Evolutionary conservation across 2,113 vertebrate genomes (phyloP).

Genomic region (Gorilla gorilla): DNA sequence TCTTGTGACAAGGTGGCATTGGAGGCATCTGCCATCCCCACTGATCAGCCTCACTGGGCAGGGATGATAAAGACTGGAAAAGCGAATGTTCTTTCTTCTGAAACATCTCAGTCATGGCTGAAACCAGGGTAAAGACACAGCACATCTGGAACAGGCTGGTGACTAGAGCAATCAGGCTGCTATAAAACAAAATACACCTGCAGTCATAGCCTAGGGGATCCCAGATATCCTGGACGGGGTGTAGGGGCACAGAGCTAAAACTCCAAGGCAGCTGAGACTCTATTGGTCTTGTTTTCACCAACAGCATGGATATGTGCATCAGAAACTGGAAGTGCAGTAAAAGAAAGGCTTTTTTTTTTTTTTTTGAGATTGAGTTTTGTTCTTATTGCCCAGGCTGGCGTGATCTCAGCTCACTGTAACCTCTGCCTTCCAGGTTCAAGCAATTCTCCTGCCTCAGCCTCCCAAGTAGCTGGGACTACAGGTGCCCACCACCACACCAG

Average conservation of each 20-base stretch:
- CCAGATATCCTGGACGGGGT: rapidly evolving
- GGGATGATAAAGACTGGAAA: not conserved
- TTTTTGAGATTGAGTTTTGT: no score
- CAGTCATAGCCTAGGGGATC: not conserved
- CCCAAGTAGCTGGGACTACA: no score
- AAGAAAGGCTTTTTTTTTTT: not conserved
- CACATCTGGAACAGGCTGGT: not conserved
- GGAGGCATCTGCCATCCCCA: no score
- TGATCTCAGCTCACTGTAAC: no score
- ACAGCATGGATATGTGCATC: not conserved
- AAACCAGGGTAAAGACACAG: not conserved
- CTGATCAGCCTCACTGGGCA: not conserved
- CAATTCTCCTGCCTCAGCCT: no score
- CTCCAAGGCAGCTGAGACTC: not conserved
- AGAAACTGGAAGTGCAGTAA: not conserved
- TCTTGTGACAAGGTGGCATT: not conserved
- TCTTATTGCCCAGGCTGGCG: no score
- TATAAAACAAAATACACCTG: not conserved
- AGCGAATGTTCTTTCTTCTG: not conserved
- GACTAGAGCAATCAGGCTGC: not conserved
- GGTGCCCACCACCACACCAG: no score
- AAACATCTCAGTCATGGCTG: not conserved
- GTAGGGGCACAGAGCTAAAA: not conserved
- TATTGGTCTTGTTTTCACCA: not conserved
- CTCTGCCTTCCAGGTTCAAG: no score